A percentile compares a stretch with the other conserved stretches of the same genome.
These are phyloP conservation scores for Dasysyrphus albostriatus DNA, from an alignment of 2,888 invertebrate species.

Conservation along the genomic window DNA sequence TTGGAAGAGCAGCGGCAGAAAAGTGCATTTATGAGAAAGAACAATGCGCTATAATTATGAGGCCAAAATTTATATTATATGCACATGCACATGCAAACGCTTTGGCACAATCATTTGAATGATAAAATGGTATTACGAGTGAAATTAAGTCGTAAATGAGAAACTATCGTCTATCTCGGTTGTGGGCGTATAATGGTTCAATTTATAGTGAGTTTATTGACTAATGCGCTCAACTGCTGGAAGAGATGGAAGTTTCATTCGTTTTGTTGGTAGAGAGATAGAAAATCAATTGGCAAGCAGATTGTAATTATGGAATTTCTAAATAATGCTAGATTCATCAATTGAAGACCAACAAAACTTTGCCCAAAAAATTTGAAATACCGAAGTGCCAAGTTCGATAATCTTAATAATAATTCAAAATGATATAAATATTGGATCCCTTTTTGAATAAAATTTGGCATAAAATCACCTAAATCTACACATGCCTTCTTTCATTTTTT, in stretches of 20 bases:
- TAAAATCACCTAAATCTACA: too few relatives aligned
- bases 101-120: conserved; percentile 14
- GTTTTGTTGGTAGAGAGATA: not conserved
- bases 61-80: conserved; percentile 4
- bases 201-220: not conserved
- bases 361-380: too few relatives aligned
- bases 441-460: too few relatives aligned
- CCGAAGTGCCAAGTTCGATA: too few relatives aligned
- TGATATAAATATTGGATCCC: too few relatives aligned
- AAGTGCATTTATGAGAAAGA: not conserved
- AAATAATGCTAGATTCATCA: not conserved
- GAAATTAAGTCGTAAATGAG: conserved; percentile 66
- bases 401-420: too few relatives aligned
- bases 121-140: conserved; percentile 61
- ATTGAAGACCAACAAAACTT: too few relatives aligned
- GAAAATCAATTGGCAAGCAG: not conserved
- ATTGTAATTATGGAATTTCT: too few relatives aligned
- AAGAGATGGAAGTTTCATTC: not conserved
- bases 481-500: too few relatives aligned
- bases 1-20: not conserved
- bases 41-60: conserved; percentile 53
- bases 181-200: not conserved
- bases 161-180: conserved; percentile 2
- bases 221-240: not conserved
- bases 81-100: conserved; percentile 36